phyloP scores from a whole-genome alignment of 1,140 invertebrate species.

The Drosophila leontia region DNA sequence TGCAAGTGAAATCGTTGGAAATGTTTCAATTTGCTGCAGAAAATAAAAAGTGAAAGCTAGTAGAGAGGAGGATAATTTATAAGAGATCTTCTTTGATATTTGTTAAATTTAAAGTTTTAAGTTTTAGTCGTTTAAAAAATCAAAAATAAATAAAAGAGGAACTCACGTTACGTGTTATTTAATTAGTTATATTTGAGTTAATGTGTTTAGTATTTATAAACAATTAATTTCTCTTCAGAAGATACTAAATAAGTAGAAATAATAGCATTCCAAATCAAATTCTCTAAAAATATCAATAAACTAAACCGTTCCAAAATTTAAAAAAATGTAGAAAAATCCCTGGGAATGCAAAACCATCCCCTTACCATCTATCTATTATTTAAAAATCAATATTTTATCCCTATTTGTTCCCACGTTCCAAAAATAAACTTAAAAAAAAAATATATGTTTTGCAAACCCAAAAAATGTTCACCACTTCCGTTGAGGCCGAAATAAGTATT shows the following conservation, averaged over 20 bases:
- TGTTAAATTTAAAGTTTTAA: too few relatives aligned
- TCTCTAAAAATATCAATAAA: background rate
- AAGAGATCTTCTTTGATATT: too few relatives aligned
- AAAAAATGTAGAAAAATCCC: slow-evolving; percentile 7
- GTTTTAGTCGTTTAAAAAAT: too few relatives aligned
- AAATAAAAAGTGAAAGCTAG: slow-evolving; percentile 13
- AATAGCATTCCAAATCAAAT: background rate
- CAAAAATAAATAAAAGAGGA: too few relatives aligned
- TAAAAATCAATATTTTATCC: slow-evolving; percentile 18
- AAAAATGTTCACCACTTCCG: slow-evolving; percentile 71
- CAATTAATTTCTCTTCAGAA: background rate
- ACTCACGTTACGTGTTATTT: too few relatives aligned
- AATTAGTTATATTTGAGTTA: too few relatives aligned
- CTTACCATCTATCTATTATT: background rate
- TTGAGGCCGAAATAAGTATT: slow-evolving; percentile 44
- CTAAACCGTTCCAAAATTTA: slow-evolving; percentile 11
- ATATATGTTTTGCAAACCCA: slow-evolving; percentile 32
- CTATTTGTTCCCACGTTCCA: slow-evolving; percentile 19
- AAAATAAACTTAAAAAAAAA: slow-evolving; percentile 23
- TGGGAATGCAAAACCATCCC: background rate
- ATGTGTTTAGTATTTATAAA: background rate
- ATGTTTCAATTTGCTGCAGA: slow-evolving; percentile 17
- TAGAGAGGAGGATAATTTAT: background rate
- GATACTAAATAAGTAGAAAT: background rate
- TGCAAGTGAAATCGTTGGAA: slow-evolving; percentile 29